Evolutionary conservation across 2,797 vertebrate species (phyloP).

Genomic region (Anniella stebbinsi): DNA sequence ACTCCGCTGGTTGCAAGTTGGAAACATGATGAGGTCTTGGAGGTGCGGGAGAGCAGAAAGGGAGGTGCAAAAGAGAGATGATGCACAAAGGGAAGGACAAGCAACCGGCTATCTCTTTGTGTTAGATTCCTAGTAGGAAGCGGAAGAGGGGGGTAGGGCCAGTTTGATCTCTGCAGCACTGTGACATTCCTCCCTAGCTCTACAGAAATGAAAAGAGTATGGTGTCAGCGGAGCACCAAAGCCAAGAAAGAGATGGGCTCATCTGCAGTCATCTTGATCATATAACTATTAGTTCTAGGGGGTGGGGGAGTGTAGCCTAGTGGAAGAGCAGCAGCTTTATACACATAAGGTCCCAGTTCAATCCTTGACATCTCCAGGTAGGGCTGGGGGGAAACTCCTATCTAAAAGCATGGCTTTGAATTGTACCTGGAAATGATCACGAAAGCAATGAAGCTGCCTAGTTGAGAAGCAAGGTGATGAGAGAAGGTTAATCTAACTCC

Average conservation of each 20-base stretch:
- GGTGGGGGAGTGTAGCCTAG: not conserved
- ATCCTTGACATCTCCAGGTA: too few relatives aligned
- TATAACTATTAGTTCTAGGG: not conserved
- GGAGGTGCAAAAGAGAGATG: not conserved
- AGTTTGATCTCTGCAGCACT: not conserved
- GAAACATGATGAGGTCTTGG: not conserved
- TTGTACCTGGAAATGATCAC: too few relatives aligned
- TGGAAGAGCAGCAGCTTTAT: not conserved
- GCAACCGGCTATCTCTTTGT: not conserved
- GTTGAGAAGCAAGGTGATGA: too few relatives aligned
- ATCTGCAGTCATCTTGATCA: not conserved
- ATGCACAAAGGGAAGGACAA: not conserved
- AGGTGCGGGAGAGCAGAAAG: not conserved
- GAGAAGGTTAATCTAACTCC: too few relatives aligned
- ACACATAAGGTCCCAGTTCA: not conserved
- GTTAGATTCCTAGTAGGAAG: not conserved
- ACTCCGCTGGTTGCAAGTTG: not conserved
- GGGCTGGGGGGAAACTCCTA: not conserved
- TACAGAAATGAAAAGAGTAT: too few relatives aligned
- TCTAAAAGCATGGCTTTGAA: too few relatives aligned
- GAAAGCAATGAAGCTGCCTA: too few relatives aligned
- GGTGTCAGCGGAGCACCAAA: not conserved
- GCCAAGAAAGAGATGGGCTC: too few relatives aligned
- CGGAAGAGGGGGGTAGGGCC: not conserved
- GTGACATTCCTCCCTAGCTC: not conserved